Conservation (phyloP, 1,140 invertebrate species). For the Gerris buenoi region DNA sequence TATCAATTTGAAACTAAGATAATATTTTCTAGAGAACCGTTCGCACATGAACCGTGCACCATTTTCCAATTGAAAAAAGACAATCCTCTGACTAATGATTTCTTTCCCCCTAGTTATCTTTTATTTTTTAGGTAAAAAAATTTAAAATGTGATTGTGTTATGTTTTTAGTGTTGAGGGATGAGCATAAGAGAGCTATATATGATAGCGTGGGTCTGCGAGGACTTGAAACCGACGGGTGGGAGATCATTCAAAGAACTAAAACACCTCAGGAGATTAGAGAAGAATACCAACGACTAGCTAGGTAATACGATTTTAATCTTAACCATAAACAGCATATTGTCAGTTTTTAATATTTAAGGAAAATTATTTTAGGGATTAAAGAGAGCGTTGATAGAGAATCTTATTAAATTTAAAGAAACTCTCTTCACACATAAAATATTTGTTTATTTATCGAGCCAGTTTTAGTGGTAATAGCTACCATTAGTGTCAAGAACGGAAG, state of each 20-base stretch:
- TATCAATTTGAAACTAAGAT: no score
- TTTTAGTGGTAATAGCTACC: conserved; percentile 77
- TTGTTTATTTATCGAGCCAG: conserved; percentile 81
- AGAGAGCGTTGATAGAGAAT: conserved; percentile 49
- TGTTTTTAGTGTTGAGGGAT: conserved; percentile 50
- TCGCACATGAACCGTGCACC: no score
- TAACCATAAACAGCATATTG: neutral
- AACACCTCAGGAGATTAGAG: conserved; percentile 82
- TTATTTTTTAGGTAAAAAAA: no score
- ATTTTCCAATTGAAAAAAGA: no score
- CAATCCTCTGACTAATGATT: no score
- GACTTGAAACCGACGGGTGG: conserved; percentile 80
- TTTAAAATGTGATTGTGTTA: conserved; percentile 18
- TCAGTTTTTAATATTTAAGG: neutral
- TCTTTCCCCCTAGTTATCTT: no score
- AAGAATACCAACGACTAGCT: conserved; percentile 79
- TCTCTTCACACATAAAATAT: conserved; percentile 78
- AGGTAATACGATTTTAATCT: no score
- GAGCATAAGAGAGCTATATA: conserved; percentile 65
- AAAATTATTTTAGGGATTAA: neutral
- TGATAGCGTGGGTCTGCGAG: conserved; percentile 59
- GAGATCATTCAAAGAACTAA: conserved; percentile 76
- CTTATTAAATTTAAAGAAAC: conserved; percentile 57
- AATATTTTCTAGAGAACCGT: no score
- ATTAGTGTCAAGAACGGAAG: conserved; percentile 84